A percentile compares a stretch with the other conserved stretches of the same genome.
Evolutionary conservation across 2,888 invertebrate species (phyloP).

Genomic region (Odontocolon sp.): DNA sequence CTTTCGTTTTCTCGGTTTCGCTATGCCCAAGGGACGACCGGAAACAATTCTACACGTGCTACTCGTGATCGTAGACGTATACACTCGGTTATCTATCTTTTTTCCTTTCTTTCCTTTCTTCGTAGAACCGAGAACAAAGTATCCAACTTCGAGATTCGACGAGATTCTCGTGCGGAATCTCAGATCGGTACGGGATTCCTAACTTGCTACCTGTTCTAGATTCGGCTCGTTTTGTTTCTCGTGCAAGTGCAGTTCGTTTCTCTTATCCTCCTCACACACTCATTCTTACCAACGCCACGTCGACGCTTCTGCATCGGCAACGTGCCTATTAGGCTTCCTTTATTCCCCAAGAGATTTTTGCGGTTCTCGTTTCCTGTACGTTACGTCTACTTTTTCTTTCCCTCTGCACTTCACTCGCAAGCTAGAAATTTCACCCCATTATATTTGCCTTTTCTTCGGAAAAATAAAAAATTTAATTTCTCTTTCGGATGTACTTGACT

Average conservation of each 20-base stretch:
- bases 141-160: constrained; percentile 18
- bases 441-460: constrained; percentile 69
- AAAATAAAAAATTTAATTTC: too few relatives aligned
- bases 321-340: constrained; percentile 60
- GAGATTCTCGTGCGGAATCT: constrained; percentile 50
- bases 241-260: not conserved
- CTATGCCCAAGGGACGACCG: constrained; percentile 62
- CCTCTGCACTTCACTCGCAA: constrained; percentile 65
- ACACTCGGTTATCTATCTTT: constrained; percentile 53
- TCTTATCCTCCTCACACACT: constrained; percentile 15
- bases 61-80: constrained; percentile 40
- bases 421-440: constrained; percentile 56
- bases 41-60: constrained; percentile 68
- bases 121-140: not conserved
- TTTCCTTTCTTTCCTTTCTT: not conserved
- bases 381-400: too few relatives aligned
- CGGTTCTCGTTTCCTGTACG: too few relatives aligned
- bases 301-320: constrained; percentile 12
- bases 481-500: too few relatives aligned
- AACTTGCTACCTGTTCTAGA: constrained; percentile 9
- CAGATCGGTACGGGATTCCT: constrained; percentile 28
- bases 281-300: not conserved
- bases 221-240: constrained; percentile 19
- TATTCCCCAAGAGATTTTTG: constrained; percentile 73
- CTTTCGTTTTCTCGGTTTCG: constrained; percentile 16